Evolutionary conservation across 2,797 vertebrate genomes (phyloP).

Genomic region (Acanthis flammea): DNA sequence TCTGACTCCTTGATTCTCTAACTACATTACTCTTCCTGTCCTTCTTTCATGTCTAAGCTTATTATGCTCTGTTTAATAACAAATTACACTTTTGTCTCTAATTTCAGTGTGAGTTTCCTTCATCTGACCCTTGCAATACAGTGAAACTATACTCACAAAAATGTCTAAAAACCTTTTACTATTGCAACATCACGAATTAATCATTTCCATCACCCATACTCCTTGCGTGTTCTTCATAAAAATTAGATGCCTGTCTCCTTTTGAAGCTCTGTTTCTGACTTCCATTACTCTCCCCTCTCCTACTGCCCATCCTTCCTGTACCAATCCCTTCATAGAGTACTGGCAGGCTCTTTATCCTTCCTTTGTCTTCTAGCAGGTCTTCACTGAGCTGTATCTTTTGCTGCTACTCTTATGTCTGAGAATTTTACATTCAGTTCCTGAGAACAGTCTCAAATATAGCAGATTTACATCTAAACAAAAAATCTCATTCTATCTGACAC

Average conservation of each 20-base stretch:
- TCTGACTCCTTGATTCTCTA: neutral
- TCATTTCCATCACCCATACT: neutral
- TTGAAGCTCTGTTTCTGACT: neutral
- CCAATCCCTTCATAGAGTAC: neutral
- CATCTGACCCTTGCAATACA: neutral
- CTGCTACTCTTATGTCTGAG: neutral
- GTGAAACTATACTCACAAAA: neutral
- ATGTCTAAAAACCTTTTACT: neutral
- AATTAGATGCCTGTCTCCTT: neutral
- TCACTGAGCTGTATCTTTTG: neutral
- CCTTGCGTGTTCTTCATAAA: neutral
- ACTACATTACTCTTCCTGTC: neutral
- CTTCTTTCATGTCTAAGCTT: neutral
- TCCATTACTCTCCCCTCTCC: neutral
- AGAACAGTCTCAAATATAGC: neutral
- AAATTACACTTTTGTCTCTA: neutral
- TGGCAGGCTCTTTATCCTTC: neutral
- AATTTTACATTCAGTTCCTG: neutral
- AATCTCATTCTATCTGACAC: neutral
- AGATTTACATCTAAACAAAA: slow-evolving; percentile 3
- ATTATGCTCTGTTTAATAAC: neutral
- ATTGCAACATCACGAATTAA: neutral
- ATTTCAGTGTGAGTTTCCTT: neutral
- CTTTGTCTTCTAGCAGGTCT: neutral
- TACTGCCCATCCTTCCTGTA: neutral